Base-by-base conservation (phyloP, 2,888 invertebrate genomes). In the Melangyna quadrimaculata region DNA sequence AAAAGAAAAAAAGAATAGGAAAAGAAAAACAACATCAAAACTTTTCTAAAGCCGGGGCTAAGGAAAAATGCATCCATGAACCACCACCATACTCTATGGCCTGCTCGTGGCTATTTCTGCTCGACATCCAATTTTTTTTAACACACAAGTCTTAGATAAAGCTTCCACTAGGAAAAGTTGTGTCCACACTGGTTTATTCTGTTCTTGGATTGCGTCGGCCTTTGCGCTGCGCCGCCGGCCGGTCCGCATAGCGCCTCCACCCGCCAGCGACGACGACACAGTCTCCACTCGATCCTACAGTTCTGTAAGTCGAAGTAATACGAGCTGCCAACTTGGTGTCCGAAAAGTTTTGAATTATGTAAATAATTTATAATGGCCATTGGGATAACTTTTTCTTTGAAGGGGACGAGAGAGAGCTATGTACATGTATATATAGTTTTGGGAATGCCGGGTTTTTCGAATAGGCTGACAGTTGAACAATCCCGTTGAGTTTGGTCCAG, bases 261-360 rank as follows among this genome's bases (percentile, higher is more conserved):
- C 32, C 0, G 22, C 12, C 7, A 9, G 6, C 29, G 17, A 9
- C 55, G n/a, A n/a, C 57, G 57, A 19, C 63, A 35, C 40, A 57
- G 43, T 51, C 63, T 40, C 51, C 74, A 75, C n/a, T 53, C 67
- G 71, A 40, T 63, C 48, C 29, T n/a, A n/a, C n/a, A 37, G 40
- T 63, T 74, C 69, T 78, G 48, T 29, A 24, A 67, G 65, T 67
- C 67, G 67, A 84, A 77, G 79, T 80, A 80, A 69, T 80, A 69
- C 72, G 67, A 84, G 59, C 84, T 74, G 72, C 72, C 77, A 77
- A 86, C 77, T 86, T 77, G 86, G 81, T 86, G 81, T 86, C 81
- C 81, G 65, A 78, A 86, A 86, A 86, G 77, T 81, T 81, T 81
- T 86, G 86, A 86, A 77, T 81, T 81, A 86, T 86, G 86, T 86